Conservation (phyloP, 2,888 invertebrate genomes). For the Aphrophora alni region DNA sequence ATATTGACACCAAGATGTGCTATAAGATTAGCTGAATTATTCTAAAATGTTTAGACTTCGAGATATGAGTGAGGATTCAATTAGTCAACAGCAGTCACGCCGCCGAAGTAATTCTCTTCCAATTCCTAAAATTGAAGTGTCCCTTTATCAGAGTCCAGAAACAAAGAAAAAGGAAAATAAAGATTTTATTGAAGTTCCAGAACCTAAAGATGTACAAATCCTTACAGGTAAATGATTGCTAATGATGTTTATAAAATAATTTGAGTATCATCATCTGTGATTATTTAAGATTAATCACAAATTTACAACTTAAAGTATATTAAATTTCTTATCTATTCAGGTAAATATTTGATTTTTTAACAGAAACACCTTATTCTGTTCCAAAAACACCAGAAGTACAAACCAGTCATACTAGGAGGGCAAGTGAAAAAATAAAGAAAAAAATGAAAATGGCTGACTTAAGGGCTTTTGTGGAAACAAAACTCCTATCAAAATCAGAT, state of each 20-base stretch:
- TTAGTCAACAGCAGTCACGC: conserved; percentile 78
- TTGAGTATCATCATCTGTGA: too few relatives aligned
- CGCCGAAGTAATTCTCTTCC: conserved; percentile 92
- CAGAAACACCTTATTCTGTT: conserved; percentile 60
- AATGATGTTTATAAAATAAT: not conserved
- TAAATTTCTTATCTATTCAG: too few relatives aligned
- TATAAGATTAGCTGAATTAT: too few relatives aligned
- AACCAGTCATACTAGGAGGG: conserved; percentile 64
- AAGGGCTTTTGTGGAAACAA: conserved; percentile 90
- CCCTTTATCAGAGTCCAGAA: conserved; percentile 80
- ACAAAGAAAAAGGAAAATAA: conserved; percentile 67
- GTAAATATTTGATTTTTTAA: conserved; percentile 47
- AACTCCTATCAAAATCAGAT: conserved; percentile 88
- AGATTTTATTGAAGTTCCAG: conserved; percentile 68
- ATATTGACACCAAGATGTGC: too few relatives aligned
- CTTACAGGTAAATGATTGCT: conserved; percentile 60
- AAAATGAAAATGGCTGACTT: conserved; percentile 92
- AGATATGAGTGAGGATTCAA: conserved; percentile 85
- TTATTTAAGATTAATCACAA: too few relatives aligned
- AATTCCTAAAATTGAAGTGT: conserved; percentile 90
- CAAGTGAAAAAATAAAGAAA: conserved; percentile 83
- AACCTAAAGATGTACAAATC: conserved; percentile 70
- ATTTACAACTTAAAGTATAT: too few relatives aligned
- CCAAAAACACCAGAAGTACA: conserved; percentile 58
- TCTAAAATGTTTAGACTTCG: conserved; percentile 67